These are phyloP conservation scores for Spea multiplicata DNA, from an alignment of 2,113 vertebrate species.

Conservation along the genomic window DNA sequence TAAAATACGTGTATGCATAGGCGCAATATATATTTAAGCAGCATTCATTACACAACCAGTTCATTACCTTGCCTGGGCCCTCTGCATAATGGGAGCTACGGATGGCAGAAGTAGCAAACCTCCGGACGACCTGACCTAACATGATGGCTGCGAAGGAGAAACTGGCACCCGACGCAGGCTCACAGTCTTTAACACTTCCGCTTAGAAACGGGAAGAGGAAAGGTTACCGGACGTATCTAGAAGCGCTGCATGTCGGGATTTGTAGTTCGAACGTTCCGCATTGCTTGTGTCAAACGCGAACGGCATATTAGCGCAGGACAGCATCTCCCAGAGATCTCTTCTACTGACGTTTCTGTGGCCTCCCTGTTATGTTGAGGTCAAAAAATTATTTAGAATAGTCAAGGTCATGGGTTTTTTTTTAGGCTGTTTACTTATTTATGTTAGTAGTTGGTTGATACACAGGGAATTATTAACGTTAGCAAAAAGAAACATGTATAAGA, in stretches of 20 bases:
- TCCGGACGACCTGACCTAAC: constrained; percentile 76
- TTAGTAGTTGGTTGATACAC: no score
- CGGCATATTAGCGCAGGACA: neutral
- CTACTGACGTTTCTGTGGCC: neutral
- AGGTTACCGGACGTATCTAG: accelerated
- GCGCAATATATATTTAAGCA: accelerated
- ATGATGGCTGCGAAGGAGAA: constrained; percentile 53
- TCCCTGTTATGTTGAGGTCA: neutral
- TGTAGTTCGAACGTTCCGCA: constrained; percentile 49
- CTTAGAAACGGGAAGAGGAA: neutral
- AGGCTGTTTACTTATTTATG: no score
- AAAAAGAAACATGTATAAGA: no score
- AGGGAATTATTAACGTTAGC: no score
- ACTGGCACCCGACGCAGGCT: neutral
- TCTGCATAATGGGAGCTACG: constrained; percentile 86
- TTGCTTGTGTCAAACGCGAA: neutral
- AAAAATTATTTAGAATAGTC: neutral
- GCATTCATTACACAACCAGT: neutral
- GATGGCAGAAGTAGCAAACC: constrained; percentile 84
- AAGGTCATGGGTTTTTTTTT: neutral
- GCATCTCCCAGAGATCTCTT: neutral
- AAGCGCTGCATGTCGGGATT: constrained; percentile 49
- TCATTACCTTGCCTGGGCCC: constrained; percentile 83
- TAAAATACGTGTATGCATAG: no score
- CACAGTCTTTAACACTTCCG: neutral